phyloP scores from a whole-genome alignment of 1,140 invertebrate species.

The Caenorhabditis remanei region DNA sequence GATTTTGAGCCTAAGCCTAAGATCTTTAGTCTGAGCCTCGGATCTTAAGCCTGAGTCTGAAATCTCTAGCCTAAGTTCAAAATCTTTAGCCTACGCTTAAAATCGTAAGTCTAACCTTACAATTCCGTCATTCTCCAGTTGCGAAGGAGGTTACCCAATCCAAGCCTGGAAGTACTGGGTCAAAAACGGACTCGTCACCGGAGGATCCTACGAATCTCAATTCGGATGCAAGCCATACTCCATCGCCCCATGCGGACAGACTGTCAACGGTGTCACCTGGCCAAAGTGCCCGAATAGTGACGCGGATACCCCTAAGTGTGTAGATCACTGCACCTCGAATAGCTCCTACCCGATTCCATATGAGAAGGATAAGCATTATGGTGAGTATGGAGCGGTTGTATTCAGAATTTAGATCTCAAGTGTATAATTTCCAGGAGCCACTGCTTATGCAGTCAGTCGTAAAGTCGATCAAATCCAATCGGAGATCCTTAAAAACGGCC shows the following conservation, averaged over 20 bases:
- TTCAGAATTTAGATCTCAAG: conserved; percentile 13
- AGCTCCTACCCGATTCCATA: conserved; percentile 80
- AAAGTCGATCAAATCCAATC: conserved; percentile 84
- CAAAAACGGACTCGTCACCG: conserved; percentile 52
- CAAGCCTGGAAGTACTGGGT: conserved; percentile 59
- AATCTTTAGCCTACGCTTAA: no score
- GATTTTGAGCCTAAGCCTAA: no score
- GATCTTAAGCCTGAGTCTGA: no score
- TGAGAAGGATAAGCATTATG: conserved; percentile 85
- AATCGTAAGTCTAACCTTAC: no score
- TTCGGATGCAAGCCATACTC: conserved; percentile 57
- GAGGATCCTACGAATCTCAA: conserved; percentile 35
- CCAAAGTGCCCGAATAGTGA: conserved; percentile 86
- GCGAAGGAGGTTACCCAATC: conserved; percentile 60
- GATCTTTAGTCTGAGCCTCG: no score
- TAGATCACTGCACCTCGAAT: conserved; percentile 79
- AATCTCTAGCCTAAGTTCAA: no score
- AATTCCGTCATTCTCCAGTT: conserved; percentile 64
- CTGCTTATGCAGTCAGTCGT: conserved; percentile 83
- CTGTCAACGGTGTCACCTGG: conserved; percentile 8
- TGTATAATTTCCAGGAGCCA: conserved; percentile 79
- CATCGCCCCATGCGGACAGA: conserved; percentile 43
- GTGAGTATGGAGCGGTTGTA: conserved; percentile 74
- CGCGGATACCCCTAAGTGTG: conserved; percentile 87
- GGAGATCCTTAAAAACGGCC: conserved; percentile 89